phyloP scores from a whole-genome alignment of 2,888 invertebrate species.

The Caenorhabditis becei region DNA sequence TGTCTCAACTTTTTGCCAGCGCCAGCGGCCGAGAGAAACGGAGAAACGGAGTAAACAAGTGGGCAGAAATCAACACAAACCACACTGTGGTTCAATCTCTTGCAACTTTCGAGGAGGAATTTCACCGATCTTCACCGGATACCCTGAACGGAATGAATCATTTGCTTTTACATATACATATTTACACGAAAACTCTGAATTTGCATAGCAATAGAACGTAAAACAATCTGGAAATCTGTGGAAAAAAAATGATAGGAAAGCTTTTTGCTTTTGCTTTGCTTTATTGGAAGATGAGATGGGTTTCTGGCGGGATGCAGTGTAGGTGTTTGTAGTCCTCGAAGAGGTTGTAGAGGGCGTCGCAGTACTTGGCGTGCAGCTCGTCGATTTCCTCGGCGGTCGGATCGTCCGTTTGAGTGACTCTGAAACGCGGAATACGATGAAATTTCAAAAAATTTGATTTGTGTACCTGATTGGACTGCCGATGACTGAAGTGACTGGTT shows the following conservation, averaged over 20 bases:
- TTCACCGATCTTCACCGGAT: not conserved
- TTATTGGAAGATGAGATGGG: conserved; percentile 67
- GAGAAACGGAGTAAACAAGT: conserved; percentile 45
- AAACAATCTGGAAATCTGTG: conserved; percentile 41
- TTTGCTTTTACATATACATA: conserved; percentile 1
- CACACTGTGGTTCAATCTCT: conserved; percentile 18
- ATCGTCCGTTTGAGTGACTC: conserved; percentile 90
- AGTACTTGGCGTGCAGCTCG: conserved; percentile 88
- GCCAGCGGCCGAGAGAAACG: conserved; percentile 10
- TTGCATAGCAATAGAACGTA: conserved; percentile 20
- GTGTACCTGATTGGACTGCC: conserved; percentile 69
- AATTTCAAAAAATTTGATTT: not conserved
- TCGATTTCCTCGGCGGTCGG: conserved; percentile 86
- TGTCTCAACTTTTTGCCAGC: conserved; percentile 19
- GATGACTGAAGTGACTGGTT: conserved; percentile 88
- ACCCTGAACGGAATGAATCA: no score
- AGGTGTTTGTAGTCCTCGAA: conserved; percentile 89
- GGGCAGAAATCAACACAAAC: conserved; percentile 43
- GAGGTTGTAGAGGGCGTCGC: conserved; percentile 86
- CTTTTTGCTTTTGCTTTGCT: no score
- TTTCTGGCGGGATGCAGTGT: conserved; percentile 64
- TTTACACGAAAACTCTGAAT: conserved; percentile 41
- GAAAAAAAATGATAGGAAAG: conserved; percentile 8
- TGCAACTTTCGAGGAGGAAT: no score
- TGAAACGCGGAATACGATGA: conserved; percentile 12